These are phyloP conservation scores for Gonatopus flavifemur DNA, from an alignment of 1,140 invertebrate genomes.

Conservation along the genomic window DNA sequence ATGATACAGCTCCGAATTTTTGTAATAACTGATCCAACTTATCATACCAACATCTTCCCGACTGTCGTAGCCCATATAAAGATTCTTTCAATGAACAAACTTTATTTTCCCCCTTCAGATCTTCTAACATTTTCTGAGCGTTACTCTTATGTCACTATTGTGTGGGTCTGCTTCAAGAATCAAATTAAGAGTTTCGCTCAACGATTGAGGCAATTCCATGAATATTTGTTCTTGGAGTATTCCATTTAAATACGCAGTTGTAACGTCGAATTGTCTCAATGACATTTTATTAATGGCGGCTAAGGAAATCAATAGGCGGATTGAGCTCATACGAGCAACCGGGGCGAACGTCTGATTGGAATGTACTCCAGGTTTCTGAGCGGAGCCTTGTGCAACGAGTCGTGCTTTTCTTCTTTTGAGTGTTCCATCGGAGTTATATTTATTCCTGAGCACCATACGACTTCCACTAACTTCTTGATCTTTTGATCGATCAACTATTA, in stretches of 20 bases:
- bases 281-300: conserved; percentile 4
- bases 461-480: background rate
- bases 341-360: background rate
- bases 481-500: background rate
- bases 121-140: no score
- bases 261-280: conserved; percentile 37
- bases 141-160: no score
- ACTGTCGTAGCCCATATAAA: conserved; percentile 39
- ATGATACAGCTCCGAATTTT: conserved; percentile 9
- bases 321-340: background rate
- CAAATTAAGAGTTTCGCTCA: conserved; percentile 8
- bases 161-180: no score
- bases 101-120: conserved; percentile 15
- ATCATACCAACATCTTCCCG: conserved; percentile 29
- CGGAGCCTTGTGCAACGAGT: background rate
- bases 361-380: background rate
- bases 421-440: background rate
- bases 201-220: conserved; percentile 40
- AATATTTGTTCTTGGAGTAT: conserved; percentile 45
- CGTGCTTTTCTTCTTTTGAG: background rate
- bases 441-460: background rate
- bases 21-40: conserved; percentile 15
- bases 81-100: conserved; percentile 32
- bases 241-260: conserved; percentile 38
- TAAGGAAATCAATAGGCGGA: background rate